A percentile compares a stretch with the other conserved stretches of the same genome.
phyloP scores from a whole-genome alignment of 2,113 vertebrate genomes.

The Elephantulus edwardii region DNA sequence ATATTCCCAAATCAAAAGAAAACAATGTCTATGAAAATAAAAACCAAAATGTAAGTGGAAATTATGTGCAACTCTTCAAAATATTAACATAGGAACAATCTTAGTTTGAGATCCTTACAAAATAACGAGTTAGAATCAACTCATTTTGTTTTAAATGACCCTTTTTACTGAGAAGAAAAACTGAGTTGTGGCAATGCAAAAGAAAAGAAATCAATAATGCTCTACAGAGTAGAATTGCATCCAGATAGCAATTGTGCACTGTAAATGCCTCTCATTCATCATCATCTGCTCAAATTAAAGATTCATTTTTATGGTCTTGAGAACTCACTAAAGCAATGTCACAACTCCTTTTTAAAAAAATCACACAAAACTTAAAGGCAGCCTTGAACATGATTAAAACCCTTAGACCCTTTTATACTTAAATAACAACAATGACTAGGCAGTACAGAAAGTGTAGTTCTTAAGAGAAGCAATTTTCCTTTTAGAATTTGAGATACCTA shows the following conservation, averaged over 20 bases:
- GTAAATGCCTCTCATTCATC: background rate
- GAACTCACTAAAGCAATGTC: constrained; percentile 56
- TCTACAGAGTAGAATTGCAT: constrained; percentile 27
- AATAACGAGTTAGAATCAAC: background rate
- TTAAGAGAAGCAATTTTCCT: constrained; percentile 11
- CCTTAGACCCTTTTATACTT: background rate
- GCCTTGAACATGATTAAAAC: constrained; percentile 35
- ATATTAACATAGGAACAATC: background rate
- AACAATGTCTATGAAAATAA: background rate
- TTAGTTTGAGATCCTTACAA: background rate
- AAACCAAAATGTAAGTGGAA: background rate
- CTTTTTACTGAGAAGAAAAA: constrained; percentile 38
- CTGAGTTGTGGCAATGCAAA: background rate
- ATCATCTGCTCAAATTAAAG: constrained; percentile 51
- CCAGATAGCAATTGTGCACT: background rate
- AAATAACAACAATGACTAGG: constrained; percentile 4
- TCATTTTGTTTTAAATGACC: constrained; percentile 33
- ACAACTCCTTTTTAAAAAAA: background rate
- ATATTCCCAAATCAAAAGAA: background rate
- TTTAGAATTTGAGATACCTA: constrained; percentile 19
- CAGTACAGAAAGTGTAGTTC: background rate
- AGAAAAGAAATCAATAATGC: constrained; percentile 60
- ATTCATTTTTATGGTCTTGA: constrained; percentile 34
- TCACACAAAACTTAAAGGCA: constrained; percentile 42
- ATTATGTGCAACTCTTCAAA: constrained; percentile 1